Percentiles rank a stretch among this genome's conserved stretches.
Evolutionary conservation across 1,140 invertebrate genomes (phyloP).

Genomic region (Bemisia tabaci): DNA sequence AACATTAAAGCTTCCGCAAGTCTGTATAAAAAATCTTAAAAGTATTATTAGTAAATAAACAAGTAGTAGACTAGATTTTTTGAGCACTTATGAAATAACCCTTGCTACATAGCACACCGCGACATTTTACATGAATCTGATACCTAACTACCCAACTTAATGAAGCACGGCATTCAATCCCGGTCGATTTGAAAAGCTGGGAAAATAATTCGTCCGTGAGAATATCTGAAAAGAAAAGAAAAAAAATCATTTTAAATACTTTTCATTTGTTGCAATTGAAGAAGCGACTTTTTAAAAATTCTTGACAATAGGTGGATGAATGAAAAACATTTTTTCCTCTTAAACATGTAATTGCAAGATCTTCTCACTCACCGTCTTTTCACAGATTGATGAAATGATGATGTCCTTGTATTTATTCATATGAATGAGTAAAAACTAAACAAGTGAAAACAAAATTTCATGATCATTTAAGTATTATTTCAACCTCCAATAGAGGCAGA

Average conservation of each 20-base stretch:
- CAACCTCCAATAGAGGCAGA: no score
- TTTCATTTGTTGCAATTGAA: neutral
- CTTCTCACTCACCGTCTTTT: no score
- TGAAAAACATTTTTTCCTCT: no score
- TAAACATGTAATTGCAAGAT: no score
- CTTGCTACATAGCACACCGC: slow-evolving; percentile 76
- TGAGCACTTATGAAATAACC: slow-evolving; percentile 47
- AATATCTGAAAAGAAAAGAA: slow-evolving; percentile 40
- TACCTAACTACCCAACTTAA: slow-evolving; percentile 59
- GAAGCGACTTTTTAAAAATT: neutral
- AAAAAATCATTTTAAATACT: neutral
- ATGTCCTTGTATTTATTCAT: no score
- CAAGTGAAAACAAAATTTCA: no score
- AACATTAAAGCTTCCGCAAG: no score
- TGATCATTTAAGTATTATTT: no score
- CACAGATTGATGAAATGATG: no score
- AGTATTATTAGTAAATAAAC: neutral
- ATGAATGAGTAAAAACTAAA: no score
- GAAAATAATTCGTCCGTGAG: slow-evolving; percentile 36
- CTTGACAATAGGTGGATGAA: neutral
- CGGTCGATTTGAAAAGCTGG: slow-evolving; percentile 33
- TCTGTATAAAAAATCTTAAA: neutral
- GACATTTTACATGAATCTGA: slow-evolving; percentile 74
- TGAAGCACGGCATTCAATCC: neutral
- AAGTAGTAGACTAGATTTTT: neutral